Percentiles rank a stretch among this genome's conserved stretches.
These are phyloP conservation scores for Hermaeophaga mercurialis DNA, from an alignment of 2,888 invertebrate genomes.

Conservation along the genomic window DNA sequence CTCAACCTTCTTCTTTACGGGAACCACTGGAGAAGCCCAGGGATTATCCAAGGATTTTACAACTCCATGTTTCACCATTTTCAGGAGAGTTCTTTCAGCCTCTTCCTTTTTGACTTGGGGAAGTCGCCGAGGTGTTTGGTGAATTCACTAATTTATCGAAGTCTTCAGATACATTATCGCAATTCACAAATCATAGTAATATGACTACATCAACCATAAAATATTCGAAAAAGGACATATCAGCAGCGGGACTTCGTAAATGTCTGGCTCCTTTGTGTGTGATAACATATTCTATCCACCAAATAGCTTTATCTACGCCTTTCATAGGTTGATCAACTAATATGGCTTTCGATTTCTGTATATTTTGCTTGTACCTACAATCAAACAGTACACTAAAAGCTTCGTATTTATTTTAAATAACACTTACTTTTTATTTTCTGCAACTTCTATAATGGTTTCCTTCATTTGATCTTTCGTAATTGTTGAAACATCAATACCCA, in stretches of 20 bases:
- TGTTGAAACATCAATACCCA: slow-evolving; percentile 39
- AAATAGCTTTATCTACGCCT: slow-evolving; percentile 58
- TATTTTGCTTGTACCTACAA: slow-evolving; percentile 23
- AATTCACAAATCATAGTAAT: no score
- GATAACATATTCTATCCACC: slow-evolving; percentile 63
- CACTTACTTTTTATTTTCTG: slow-evolving; percentile 42
- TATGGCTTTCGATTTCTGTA: slow-evolving; percentile 31
- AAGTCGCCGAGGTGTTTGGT: background rate
- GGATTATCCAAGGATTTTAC: slow-evolving; percentile 26
- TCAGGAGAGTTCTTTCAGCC: background rate
- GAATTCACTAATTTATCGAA: no score
- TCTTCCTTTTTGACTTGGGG: slow-evolving; percentile 5
- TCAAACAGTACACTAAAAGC: background rate
- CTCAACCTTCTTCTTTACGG: slow-evolving; percentile 36
- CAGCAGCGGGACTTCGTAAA: slow-evolving; percentile 57
- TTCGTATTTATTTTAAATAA: background rate
- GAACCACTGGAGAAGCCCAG: slow-evolving; percentile 33
- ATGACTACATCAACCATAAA: slow-evolving; percentile 57
- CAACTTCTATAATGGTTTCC: slow-evolving; percentile 42
- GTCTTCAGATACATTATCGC: no score
- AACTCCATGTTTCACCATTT: slow-evolving; percentile 14
- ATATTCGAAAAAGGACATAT: slow-evolving; percentile 54
- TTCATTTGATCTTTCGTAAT: slow-evolving; percentile 42
- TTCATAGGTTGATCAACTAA: slow-evolving; percentile 55
- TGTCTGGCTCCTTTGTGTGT: slow-evolving; percentile 58